These are phyloP conservation scores for Aphelinus atriplicis DNA, from an alignment of 1,140 invertebrate genomes.

Conservation along the genomic window DNA sequence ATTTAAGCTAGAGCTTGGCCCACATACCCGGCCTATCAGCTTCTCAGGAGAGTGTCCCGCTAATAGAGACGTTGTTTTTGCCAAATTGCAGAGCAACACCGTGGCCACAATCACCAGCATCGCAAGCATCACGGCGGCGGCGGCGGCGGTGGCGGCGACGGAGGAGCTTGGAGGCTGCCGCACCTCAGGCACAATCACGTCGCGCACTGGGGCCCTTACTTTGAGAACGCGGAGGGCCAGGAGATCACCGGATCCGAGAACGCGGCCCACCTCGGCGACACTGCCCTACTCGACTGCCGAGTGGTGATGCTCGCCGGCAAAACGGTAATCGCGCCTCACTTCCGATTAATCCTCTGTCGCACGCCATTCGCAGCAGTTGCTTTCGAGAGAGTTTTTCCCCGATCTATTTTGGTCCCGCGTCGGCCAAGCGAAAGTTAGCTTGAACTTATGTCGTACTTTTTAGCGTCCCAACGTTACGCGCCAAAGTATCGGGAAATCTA, in stretches of 20 bases:
- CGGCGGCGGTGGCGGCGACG: neutral
- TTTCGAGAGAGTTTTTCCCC: too few relatives aligned
- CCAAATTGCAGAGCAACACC: constrained; percentile 38
- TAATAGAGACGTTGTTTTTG: constrained; percentile 4
- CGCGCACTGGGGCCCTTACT: constrained; percentile 76
- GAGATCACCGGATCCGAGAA: constrained; percentile 59
- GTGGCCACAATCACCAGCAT: constrained; percentile 23
- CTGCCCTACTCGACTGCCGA: constrained; percentile 65
- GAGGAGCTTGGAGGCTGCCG: constrained; percentile 48
- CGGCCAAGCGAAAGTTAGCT: too few relatives aligned
- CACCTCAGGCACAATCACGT: constrained; percentile 60
- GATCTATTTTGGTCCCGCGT: too few relatives aligned
- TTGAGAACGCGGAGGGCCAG: constrained; percentile 72
- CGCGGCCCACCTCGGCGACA: constrained; percentile 64
- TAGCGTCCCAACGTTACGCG: too few relatives aligned
- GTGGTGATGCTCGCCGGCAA: constrained; percentile 68
- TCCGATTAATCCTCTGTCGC: too few relatives aligned
- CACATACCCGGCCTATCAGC: too few relatives aligned
- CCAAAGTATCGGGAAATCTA: too few relatives aligned
- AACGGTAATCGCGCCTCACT: constrained; percentile 56
- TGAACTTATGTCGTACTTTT: too few relatives aligned
- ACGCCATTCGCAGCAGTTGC: too few relatives aligned
- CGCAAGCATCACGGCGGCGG: neutral
- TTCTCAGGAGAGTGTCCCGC: too few relatives aligned
- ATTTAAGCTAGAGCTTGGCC: neutral